Evolutionary conservation across 2,888 invertebrate species (phyloP).

Genomic region (Epinotia ramella): DNA sequence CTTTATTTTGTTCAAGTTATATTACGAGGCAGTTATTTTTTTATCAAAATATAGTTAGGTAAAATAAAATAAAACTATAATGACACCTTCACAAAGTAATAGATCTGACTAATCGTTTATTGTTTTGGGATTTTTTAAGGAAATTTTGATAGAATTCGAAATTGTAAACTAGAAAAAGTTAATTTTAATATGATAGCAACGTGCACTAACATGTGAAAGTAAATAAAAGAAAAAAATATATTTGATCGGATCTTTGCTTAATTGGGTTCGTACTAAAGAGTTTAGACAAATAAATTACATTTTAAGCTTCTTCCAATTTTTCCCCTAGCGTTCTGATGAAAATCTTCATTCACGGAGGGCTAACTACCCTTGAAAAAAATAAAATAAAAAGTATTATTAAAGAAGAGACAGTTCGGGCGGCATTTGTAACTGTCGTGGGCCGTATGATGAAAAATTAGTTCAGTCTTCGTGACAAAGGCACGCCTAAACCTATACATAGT

Average conservation of each 20-base stretch:
- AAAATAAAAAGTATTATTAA: constrained; percentile 85
- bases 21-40: neutral
- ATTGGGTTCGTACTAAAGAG: constrained; percentile 68
- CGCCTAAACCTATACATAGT: constrained; percentile 76
- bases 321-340: constrained; percentile 73
- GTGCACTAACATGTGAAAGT: neutral
- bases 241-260: constrained; percentile 53
- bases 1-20: neutral
- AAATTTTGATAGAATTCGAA: no score
- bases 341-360: constrained; percentile 81
- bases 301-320: constrained; percentile 79
- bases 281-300: constrained; percentile 75
- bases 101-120: neutral
- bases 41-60: neutral
- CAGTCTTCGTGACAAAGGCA: constrained; percentile 84
- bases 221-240: constrained; percentile 14
- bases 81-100: neutral
- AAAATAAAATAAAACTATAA: neutral
- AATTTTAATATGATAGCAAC: neutral
- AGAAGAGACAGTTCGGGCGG: constrained; percentile 85
- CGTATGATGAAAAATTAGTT: constrained; percentile 86
- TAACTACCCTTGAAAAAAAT: constrained; percentile 83
- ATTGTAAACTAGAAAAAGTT: no score
- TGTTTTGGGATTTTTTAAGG: neutral
- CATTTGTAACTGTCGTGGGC: constrained; percentile 85